Evolutionary conservation across 2,797 vertebrate genomes (phyloP), one percentile per base, ranked within the genome.

Genomic region (Parauchenoglanis ngamensis): DNA sequence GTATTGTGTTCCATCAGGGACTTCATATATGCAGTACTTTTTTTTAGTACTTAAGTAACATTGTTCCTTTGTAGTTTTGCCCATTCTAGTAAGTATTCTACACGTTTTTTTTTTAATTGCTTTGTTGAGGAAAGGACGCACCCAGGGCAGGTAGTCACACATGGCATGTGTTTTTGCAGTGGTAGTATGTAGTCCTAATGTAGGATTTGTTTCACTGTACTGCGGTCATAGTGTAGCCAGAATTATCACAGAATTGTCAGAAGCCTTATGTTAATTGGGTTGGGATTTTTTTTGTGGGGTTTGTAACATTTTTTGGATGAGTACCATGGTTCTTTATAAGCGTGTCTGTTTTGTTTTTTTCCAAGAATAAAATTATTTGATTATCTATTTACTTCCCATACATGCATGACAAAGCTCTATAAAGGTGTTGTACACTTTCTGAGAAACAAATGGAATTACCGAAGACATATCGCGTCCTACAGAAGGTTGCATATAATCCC

Each of bases 301-400:
- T 44, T 68, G 63, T 86, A 84, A 86, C 54, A 84, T 76, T 87
- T 90, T 88, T 90, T 88, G 94, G 94, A 93, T 95, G 95, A 95
- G 94, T 96, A 94, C 94, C 94, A 95, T 93, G 92, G 93, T 95
- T 94, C 96, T 96, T 93, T 95, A 95, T 95, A 93, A 94, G 92
- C 92, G 94, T 92, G 92, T 95, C 93, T 90, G 0, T 95, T 96
- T 94, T 94, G 94, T 95, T 94, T 86, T 93, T 94, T 93, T 91
- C 12, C 8, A 63, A 80, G 46, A 82, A 82, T 82, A 82, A 82
- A 81, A 65, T 46, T 17, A 87, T 83, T 76, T 83, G 59, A 68
- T 56, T 77, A 76, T 75, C 7, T 63, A 35, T 3, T 13, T 44
- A 28, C 11, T 73, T 49, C 10, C 2, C 44, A 8, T n/a, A n/a